These are phyloP conservation scores for Pachycephala philippinensis DNA, from an alignment of 2,113 vertebrate genomes.

Conservation along the genomic window DNA sequence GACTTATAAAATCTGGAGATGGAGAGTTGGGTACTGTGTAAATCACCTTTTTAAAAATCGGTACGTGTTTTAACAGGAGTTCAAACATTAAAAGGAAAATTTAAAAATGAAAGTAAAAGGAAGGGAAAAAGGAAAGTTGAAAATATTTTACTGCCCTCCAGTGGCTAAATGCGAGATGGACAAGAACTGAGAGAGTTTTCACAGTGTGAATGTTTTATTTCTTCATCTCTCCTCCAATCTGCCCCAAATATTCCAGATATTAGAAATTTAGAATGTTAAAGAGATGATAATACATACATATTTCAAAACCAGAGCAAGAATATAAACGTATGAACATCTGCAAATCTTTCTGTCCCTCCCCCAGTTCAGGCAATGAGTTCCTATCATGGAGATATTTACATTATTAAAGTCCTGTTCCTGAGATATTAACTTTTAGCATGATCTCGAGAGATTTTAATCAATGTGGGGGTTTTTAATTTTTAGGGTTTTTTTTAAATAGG, in stretches of 20 bases:
- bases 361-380: background rate
- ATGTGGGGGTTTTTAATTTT: rapidly evolving
- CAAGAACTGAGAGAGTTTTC: background rate
- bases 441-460: background rate
- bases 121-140: background rate
- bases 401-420: background rate
- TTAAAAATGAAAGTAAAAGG: background rate
- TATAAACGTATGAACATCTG: background rate
- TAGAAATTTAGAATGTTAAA: background rate
- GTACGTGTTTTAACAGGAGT: background rate
- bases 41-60: background rate
- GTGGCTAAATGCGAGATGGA: background rate
- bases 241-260: background rate
- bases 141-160: conserved; percentile 65
- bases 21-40: background rate
- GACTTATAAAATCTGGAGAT: background rate
- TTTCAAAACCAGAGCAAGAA: background rate
- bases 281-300: background rate
- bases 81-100: background rate
- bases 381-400: no score
- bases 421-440: background rate
- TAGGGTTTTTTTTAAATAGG: background rate
- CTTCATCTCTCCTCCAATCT: background rate
- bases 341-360: background rate
- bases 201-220: rapidly evolving